Base-by-base conservation (phyloP, 2,113 vertebrate genomes). In the Tautogolabrus adspersus region DNA sequence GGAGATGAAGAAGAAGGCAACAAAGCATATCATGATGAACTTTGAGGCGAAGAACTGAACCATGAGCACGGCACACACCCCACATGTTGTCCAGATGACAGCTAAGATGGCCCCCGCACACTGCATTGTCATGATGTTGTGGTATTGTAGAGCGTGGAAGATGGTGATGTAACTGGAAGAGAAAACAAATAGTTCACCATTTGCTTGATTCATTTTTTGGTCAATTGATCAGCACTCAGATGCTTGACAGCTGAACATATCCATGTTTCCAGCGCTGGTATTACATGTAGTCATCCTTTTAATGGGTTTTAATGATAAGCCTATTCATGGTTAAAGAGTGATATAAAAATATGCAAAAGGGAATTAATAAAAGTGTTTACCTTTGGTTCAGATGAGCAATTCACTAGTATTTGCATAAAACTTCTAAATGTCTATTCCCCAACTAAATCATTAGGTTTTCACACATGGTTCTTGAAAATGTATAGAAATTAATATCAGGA, bases 91-190 rank as follows among this genome's bases (percentile, higher is more conserved):
- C 98, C 98, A 99, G 84, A 97, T 96, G 57, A 93, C 34, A 0
- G 70, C 87, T 83, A 99, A 55, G 62, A 95, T 85, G 21, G 87
- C 23, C 5, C 84, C 56, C 3, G 95, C 94, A 2, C 96, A 95
- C 60, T 74, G 93, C 79, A 94, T 84, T 0, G 97, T 99, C 95
- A 99, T 95, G 57, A 99, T 97, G 16, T 94, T 96, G 87, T 98
- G 96, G 88, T 99, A 99, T 6, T 93, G 87, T 56, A 99, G 83
- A 0, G 97, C 96, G 0, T 99, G 96, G 92, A 99, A 99, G 83
- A 99, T 97, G 5, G 97, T 98, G 85, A 99, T 95, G 82, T 98
- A 99, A 42, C 92, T 93, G 68, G 1, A 86, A 75, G 47, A 5
- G 6, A 77, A 66, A 73, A 62, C 10, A 78, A 63, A 55, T 11